A percentile compares a stretch with the other conserved stretches of the same genome.
Evolutionary conservation across 1,140 invertebrate genomes (phyloP).

Genomic region (Samia ricini): DNA sequence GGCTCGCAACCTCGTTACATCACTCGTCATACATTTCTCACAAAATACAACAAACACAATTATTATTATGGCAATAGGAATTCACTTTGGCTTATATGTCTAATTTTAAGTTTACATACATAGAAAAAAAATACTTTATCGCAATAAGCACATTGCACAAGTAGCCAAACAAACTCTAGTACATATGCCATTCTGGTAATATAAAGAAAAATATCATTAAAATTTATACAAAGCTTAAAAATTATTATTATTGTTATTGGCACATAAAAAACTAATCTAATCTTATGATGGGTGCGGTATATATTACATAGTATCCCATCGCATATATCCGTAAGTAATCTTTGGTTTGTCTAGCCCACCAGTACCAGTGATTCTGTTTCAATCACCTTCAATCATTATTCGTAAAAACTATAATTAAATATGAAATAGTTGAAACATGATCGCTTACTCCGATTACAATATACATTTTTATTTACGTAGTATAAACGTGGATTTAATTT

Average conservation of each 20-base stretch:
- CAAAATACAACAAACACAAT: conserved; percentile 50
- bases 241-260: conserved; percentile 43
- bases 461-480: conserved; percentile 25
- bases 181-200: conserved; percentile 52
- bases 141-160: conserved; percentile 59
- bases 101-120: conserved; percentile 40
- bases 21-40: conserved; percentile 16
- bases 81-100: conserved; percentile 56
- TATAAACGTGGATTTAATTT: background rate
- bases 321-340: conserved; percentile 52
- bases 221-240: conserved; percentile 55
- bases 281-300: conserved; percentile 48
- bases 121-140: conserved; percentile 60
- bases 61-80: conserved; percentile 67
- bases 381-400: conserved; percentile 43
- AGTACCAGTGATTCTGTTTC: conserved; percentile 54
- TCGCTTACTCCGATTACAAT: conserved; percentile 27
- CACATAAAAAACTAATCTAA: conserved; percentile 56
- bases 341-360: conserved; percentile 76
- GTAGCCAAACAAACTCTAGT: conserved; percentile 56
- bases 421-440: conserved; percentile 56
- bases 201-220: conserved; percentile 60
- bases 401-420: conserved; percentile 59
- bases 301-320: conserved; percentile 62
- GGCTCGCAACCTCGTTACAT: conserved; percentile 26